A percentile compares a stretch with the other conserved stretches of the same genome.
phyloP scores from a whole-genome alignment of 1,140 invertebrate species.

The Aplysia californica region DNA sequence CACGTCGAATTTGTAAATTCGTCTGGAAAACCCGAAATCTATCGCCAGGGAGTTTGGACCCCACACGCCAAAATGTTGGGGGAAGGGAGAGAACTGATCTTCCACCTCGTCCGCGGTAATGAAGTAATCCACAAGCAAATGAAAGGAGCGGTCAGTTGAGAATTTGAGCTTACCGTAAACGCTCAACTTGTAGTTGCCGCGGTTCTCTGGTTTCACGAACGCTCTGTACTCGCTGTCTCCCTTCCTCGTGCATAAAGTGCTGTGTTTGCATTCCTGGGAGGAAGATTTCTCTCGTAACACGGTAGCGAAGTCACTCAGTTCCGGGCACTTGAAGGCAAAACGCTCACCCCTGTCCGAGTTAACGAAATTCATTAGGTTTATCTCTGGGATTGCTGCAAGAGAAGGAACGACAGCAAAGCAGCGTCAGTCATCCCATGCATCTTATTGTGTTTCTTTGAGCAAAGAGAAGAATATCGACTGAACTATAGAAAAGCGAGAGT shows the following conservation, averaged over 20 bases:
- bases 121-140: not conserved
- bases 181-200: not conserved
- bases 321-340: not conserved
- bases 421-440: no score
- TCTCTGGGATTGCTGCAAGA: no score
- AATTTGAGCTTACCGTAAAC: not conserved
- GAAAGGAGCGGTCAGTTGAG: not conserved
- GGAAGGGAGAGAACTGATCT: not conserved
- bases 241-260: not conserved
- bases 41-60: not conserved
- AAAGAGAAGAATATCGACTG: no score
- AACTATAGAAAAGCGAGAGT: no score
- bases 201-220: not conserved
- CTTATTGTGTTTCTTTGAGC: no score
- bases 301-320: not conserved
- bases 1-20: not conserved
- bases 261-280: not conserved
- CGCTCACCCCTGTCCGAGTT: not conserved
- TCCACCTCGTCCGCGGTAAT: not conserved
- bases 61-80: not conserved
- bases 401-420: no score
- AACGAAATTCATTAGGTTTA: no score
- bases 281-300: not conserved
- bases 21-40: not conserved
- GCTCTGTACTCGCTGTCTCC: not conserved